phyloP scores from a whole-genome alignment of 2,797 vertebrate species.

The Zalophus californianus region DNA sequence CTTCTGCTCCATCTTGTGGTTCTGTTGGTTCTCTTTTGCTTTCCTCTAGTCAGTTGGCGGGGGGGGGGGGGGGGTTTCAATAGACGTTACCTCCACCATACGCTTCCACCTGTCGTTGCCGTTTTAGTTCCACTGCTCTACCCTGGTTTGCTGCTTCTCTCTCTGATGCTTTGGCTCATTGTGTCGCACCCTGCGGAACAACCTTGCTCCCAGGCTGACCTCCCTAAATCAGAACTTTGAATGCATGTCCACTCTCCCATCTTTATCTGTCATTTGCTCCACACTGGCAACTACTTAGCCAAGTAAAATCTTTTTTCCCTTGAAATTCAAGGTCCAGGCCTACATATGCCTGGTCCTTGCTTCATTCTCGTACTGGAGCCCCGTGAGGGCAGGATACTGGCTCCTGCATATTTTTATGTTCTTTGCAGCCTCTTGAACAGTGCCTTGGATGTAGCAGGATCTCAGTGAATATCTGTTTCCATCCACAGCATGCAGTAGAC shows the following conservation, averaged over 20 bases:
- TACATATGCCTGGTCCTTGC: neutral
- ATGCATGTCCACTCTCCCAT: neutral
- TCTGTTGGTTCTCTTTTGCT: neutral
- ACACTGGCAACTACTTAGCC: neutral
- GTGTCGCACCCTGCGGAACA: neutral
- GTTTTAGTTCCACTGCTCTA: neutral
- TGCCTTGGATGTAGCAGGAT: neutral
- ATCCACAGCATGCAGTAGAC: neutral
- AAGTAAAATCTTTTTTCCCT: neutral
- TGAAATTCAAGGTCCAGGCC: neutral
- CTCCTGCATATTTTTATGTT: neutral
- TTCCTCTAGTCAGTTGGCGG: neutral
- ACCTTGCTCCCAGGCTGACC: neutral
- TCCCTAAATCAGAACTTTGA: neutral
- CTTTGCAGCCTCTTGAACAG: neutral
- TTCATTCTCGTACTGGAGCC: neutral
- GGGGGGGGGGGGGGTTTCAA: neutral
- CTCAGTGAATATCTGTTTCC: neutral
- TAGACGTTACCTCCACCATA: fast-evolving
- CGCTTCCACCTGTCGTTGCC: neutral
- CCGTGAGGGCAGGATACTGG: neutral
- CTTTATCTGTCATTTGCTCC: neutral
- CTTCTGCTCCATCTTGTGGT: neutral
- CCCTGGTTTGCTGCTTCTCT: neutral
- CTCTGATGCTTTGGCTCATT: neutral